Base-by-base conservation (phyloP, 2,888 invertebrate species). In the Standfussiana lucernea region DNA sequence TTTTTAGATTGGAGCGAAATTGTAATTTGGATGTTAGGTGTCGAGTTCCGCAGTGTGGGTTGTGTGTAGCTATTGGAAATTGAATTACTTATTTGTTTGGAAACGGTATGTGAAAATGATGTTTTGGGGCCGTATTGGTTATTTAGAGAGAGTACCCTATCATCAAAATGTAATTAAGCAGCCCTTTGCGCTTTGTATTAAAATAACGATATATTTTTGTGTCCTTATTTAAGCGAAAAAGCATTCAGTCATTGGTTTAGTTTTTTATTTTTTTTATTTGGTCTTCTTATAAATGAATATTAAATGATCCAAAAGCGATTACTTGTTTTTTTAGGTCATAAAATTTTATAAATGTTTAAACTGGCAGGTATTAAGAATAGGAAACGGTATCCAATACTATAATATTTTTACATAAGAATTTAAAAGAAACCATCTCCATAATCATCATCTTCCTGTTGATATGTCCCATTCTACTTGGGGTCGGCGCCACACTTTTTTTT, bases 51-150 rank as follows among this genome's bases (percentile, higher is more conserved):
- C 40, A 74, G 62, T 35, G 68, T 47, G 28, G 66, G 50, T 72
- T 77, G 83, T 85, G 72, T 83, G 53, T 77, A n/a, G n/a, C n/a
- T n/a, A 83, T 88, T 83, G 77, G 47, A 86, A 81, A 86, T 88
- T 72, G 68, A 78, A 86, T 75, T 72, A 86, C 78, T 82, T 69
- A 72, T 78, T 69, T 83, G 67, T 40, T 72, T n/a, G 37, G 40
- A 68, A 62, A 72, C 56, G 53, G 65, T 72, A n/a, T 59, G 66
- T 62, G 56, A 77, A 84, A 75, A 64, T 81, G 32, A 69, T 76
- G 40, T 66, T 85, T 37, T 69, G 64, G 47, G 18, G 5, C 37
- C 28, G n/a, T 61, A 68, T 68, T 64, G 47, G n/a, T 28, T 15
- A 5, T 59, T 18, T n/a, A 64, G 59, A 40, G 42, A 68, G 59